phyloP scores from a whole-genome alignment of 2,797 vertebrate genomes.

The Crocodylus rhombifer region DNA sequence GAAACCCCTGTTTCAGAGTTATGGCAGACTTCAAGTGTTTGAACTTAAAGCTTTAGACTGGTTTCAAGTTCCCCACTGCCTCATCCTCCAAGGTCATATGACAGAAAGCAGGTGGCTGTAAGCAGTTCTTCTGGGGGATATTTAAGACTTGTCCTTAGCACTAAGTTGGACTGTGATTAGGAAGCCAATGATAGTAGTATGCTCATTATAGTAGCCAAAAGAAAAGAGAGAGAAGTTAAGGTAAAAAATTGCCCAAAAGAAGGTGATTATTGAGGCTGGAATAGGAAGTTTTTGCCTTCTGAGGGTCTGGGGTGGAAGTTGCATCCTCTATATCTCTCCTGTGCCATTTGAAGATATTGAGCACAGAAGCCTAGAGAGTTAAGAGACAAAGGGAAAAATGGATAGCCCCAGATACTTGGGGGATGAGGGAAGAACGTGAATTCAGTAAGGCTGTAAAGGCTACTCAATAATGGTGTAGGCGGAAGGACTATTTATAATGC shows the following conservation, averaged over 20 bases:
- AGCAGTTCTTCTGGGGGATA: background rate
- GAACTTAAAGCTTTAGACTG: background rate
- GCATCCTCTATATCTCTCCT: background rate
- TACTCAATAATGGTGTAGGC: background rate
- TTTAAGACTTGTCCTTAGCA: background rate
- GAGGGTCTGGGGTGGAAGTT: background rate
- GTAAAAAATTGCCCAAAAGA: background rate
- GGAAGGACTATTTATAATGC: background rate
- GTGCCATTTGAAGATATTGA: background rate
- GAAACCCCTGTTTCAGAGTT: background rate
- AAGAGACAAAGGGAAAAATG: background rate
- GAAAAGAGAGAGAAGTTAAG: background rate
- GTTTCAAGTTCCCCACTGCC: background rate
- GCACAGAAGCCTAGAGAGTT: background rate
- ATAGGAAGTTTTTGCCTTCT: background rate
- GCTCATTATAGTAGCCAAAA: background rate
- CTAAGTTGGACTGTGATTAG: no score
- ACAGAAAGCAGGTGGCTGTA: rapidly evolving
- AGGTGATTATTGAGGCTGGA: background rate
- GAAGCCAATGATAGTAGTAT: background rate
- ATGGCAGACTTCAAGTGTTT: background rate
- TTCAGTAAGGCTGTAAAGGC: background rate
- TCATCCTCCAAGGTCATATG: background rate
- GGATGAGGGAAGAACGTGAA: background rate
- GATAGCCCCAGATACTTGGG: background rate